Evolutionary conservation across 92 coral and sea anemone genomes (phyloP).

Genomic region (Porites evermanni): DNA sequence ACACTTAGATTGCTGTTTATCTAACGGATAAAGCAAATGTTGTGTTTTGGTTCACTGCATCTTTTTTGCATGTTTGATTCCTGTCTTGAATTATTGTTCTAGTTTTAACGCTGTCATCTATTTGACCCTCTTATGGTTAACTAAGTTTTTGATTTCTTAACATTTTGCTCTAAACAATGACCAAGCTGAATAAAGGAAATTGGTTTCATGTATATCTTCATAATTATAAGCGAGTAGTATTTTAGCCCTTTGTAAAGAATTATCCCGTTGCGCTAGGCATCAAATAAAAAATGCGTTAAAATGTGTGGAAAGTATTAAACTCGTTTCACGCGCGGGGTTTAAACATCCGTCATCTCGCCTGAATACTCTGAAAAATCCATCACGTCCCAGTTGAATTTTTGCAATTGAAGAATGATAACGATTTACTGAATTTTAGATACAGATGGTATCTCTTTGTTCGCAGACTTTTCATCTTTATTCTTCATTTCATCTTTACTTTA

Average conservation of each 20-base stretch:
- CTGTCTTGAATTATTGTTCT: neutral
- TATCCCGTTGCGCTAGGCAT: neutral
- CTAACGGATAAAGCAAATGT: neutral
- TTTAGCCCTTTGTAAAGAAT: neutral
- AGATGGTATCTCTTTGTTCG: neutral
- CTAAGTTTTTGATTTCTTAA: no score
- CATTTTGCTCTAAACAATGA: no score
- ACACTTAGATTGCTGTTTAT: neutral
- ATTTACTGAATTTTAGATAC: neutral
- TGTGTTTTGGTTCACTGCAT: neutral
- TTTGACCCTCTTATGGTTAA: no score
- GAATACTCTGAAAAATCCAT: constrained; percentile 15
- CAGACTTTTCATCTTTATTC: neutral
- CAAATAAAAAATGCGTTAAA: neutral
- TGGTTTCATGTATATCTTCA: neutral
- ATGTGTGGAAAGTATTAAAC: constrained; percentile 14
- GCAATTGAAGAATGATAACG: neutral
- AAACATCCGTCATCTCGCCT: neutral
- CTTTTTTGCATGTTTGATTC: neutral
- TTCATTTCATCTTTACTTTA: neutral
- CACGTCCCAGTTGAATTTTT: constrained; percentile 3
- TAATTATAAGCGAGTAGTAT: neutral
- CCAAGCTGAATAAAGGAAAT: no score
- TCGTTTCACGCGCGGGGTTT: constrained; percentile 6
- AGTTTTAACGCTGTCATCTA: no score